A percentile compares a stretch with the other conserved stretches of the same genome.
Evolutionary conservation across 2,888 invertebrate genomes (phyloP).

Genomic region (Belgica antarctica): DNA sequence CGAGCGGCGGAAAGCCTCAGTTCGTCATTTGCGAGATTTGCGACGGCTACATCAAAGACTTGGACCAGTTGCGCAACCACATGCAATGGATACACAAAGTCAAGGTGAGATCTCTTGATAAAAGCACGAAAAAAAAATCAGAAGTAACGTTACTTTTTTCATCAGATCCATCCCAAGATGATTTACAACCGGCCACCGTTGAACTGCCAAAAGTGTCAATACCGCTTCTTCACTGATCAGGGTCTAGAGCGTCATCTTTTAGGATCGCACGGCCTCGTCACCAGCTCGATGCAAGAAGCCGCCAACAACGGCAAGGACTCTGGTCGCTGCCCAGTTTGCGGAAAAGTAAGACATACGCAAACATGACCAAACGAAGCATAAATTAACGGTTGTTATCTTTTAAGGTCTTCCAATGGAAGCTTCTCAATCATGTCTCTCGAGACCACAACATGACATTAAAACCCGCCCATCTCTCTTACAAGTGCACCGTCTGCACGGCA

Average conservation of each 20-base stretch:
- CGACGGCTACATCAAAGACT: conserved; percentile 93
- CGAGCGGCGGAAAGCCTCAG: conserved; percentile 66
- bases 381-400: conserved; percentile 46
- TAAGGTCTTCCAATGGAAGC: conserved; percentile 90
- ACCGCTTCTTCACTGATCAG: conserved; percentile 95
- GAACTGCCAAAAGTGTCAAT: conserved; percentile 94
- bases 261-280: conserved; percentile 91
- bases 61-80: conserved; percentile 89
- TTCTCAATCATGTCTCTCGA: conserved; percentile 85
- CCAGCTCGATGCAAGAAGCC: conserved; percentile 93
- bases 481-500: conserved; percentile 92
- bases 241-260: conserved; percentile 92
- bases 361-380: background rate
- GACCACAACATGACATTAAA: conserved; percentile 90
- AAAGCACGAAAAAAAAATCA: background rate
- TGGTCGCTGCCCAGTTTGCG: conserved; percentile 92
- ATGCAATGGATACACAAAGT: conserved; percentile 99
- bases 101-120: conserved; percentile 57
- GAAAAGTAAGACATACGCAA: conserved; percentile 69
- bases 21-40: conserved; percentile 96
- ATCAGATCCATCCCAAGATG: conserved; percentile 86
- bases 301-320: conserved; percentile 93
- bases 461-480: conserved; percentile 90
- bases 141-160: background rate
- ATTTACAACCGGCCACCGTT: conserved; percentile 90